A percentile compares a stretch with the other conserved stretches of the same genome.
These are phyloP conservation scores for Lepetodrilus schrolli DNA, from an alignment of 2,888 invertebrate genomes.

Conservation along the genomic window DNA sequence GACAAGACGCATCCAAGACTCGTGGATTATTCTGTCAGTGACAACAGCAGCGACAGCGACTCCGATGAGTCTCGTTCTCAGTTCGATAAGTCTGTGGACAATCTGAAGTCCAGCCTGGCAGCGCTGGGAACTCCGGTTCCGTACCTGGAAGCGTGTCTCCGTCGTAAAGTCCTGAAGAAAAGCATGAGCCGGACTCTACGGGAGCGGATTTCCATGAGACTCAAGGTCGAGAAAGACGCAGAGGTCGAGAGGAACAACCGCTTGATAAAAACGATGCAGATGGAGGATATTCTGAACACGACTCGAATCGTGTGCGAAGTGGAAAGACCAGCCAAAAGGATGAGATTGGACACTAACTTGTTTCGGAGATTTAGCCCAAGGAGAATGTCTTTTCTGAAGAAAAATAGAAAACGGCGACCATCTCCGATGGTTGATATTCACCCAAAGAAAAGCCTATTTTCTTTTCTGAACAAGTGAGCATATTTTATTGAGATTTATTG, in stretches of 20 bases:
- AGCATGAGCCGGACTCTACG: conserved; percentile 15
- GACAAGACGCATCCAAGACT: conserved; percentile 3
- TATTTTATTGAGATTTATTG: not conserved
- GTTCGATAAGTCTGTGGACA: conserved; percentile 19
- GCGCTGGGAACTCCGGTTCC: conserved; percentile 3
- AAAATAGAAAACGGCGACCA: not conserved
- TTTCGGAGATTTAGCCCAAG: conserved; percentile 14
- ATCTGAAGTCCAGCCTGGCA: conserved; percentile 11
- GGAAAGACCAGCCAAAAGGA: conserved; percentile 1
- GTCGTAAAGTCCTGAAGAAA: conserved; percentile 7
- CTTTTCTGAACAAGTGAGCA: not conserved
- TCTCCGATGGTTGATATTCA: not conserved
- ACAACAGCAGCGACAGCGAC: not conserved
- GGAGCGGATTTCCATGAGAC: not conserved
- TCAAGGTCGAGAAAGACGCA: not conserved
- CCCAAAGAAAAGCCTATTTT: not conserved
- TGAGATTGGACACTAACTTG: not conserved
- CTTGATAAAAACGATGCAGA: not conserved
- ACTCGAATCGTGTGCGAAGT: not conserved
- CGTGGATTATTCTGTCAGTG: not conserved
- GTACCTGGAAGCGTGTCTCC: not conserved
- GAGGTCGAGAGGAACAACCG: not conserved
- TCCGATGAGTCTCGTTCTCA: not conserved
- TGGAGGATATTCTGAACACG: not conserved
- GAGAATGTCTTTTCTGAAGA: not conserved